These are phyloP conservation scores for Vidua macroura DNA, from an alignment of 2,113 vertebrate species.

Conservation along the genomic window DNA sequence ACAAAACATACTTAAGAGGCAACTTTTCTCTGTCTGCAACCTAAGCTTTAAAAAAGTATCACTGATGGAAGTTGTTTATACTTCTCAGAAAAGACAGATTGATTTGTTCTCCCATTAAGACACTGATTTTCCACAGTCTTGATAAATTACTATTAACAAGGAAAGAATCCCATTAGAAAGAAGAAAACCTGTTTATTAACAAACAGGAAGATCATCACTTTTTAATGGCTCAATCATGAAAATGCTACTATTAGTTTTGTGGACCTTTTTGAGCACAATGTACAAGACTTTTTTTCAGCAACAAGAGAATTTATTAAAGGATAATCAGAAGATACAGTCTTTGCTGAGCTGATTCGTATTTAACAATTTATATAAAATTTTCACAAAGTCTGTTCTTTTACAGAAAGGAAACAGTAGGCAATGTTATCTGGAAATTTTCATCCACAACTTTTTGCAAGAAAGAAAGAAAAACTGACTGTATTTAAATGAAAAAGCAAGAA, in stretches of 20 bases:
- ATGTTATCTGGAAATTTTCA: not conserved
- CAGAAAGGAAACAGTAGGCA: not conserved
- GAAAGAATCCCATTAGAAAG: not conserved
- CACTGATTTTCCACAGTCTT: not conserved
- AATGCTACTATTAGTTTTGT: not conserved
- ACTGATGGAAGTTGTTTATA: constrained; percentile 10
- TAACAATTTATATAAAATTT: not conserved
- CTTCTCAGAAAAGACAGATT: constrained; percentile 25
- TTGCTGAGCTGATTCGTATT: not conserved
- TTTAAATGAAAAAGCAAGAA: not conserved
- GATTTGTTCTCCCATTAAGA: constrained; percentile 30
- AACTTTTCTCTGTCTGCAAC: not conserved
- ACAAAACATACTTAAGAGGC: not conserved
- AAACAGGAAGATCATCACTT: not conserved
- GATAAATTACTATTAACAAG: not conserved
- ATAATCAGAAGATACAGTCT: not conserved
- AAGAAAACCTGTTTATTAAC: not conserved
- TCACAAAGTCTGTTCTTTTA: not conserved
- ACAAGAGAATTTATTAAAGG: not conserved
- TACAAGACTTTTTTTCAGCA: not conserved
- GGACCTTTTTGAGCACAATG: not conserved
- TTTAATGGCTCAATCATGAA: not conserved
- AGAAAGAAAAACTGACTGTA: not conserved
- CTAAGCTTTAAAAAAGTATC: not conserved
- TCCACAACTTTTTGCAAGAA: not conserved